These are phyloP conservation scores for Pseudorectes ferrugineus DNA, from an alignment of 2,113 vertebrate species.

Conservation along the genomic window DNA sequence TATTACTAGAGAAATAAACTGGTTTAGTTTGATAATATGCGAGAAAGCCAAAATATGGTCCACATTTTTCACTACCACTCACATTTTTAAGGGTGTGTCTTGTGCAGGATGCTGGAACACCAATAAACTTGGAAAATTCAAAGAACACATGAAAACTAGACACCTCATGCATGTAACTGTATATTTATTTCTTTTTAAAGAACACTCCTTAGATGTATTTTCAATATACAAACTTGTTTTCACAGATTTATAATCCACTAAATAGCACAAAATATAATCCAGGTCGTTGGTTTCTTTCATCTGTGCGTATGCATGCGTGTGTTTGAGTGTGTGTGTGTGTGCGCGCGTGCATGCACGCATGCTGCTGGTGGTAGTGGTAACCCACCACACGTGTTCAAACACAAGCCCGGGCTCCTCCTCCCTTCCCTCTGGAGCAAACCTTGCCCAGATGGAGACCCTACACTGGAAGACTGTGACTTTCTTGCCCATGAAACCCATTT, in stretches of 20 bases:
- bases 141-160: conserved; percentile 75
- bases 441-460: conserved; percentile 25
- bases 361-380: conserved; percentile 33
- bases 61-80: not conserved
- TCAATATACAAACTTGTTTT: conserved; percentile 85
- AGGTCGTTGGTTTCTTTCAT: conserved; percentile 35
- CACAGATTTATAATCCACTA: conserved; percentile 85
- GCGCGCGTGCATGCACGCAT: not conserved
- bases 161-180: conserved; percentile 75
- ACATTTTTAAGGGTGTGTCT: not conserved
- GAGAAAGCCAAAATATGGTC: not conserved
- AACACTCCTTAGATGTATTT: conserved; percentile 82
- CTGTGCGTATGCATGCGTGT: not conserved
- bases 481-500: not conserved
- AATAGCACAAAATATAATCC: conserved; percentile 81
- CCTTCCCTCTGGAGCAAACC: conserved; percentile 19
- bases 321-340: not conserved
- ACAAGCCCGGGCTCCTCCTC: conserved; percentile 48
- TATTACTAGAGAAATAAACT: not conserved
- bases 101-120: not conserved
- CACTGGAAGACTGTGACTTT: conserved; percentile 19
- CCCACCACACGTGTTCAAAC: conserved; percentile 32
- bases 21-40: not conserved
- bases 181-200: conserved; percentile 86
- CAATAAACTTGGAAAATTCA: conserved; percentile 26